Evolutionary conservation across 2,113 vertebrate species (phyloP).

Genomic region (Scomber scombrus): DNA sequence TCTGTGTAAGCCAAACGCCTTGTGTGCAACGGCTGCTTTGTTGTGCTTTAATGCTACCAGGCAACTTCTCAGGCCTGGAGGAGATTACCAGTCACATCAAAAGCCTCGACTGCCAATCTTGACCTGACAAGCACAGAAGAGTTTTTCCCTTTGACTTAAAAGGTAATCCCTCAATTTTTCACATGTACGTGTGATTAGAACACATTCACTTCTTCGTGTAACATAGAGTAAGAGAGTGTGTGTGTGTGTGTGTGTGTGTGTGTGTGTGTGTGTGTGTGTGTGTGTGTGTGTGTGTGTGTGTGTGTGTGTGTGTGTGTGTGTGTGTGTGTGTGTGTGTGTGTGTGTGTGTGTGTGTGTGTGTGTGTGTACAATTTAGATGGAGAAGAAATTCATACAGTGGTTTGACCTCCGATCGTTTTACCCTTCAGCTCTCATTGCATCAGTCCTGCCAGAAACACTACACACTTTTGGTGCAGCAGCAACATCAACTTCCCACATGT

Average conservation of each 20-base stretch:
- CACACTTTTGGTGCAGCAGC: constrained; percentile 17
- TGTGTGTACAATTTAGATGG: constrained; percentile 18
- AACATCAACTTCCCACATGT: constrained; percentile 28
- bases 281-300: neutral
- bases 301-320: neutral
- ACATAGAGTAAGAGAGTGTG: neutral
- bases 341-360: neutral
- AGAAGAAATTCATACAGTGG: constrained; percentile 6
- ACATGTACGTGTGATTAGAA: constrained; percentile 20
- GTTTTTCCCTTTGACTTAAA: constrained; percentile 30
- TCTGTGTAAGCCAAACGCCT: constrained; percentile 22
- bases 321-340: neutral
- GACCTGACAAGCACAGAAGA: constrained; percentile 38
- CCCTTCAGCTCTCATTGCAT: constrained; percentile 62
- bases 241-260: neutral
- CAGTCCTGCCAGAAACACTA: constrained; percentile 31
- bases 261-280: constrained; percentile 9
- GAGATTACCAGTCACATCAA: constrained; percentile 58
- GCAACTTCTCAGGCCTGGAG: constrained; percentile 27
- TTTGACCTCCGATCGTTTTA: constrained; percentile 46
- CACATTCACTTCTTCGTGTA: neutral
- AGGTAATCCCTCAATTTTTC: constrained; percentile 12
- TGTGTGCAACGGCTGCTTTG: constrained; percentile 36
- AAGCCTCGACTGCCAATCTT: constrained; percentile 38
- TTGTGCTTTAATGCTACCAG: constrained; percentile 45